Conservation (phyloP, 2,888 invertebrate genomes). For the Plusia festucae region DNA sequence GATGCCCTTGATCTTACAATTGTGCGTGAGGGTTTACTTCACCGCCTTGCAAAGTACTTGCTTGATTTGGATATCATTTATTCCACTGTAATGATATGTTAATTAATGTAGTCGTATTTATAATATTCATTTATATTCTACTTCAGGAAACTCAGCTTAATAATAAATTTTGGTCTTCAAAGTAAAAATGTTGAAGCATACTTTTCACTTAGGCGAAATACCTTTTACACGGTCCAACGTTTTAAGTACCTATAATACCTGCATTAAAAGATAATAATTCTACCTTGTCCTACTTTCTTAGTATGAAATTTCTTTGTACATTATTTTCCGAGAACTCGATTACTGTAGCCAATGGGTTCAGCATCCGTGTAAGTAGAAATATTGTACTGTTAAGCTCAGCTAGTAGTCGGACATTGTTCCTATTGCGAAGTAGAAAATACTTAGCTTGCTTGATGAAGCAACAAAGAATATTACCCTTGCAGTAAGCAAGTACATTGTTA, state of each 20-base stretch:
- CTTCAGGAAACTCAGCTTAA: not conserved
- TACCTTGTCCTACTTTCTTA: slow-evolving; percentile 8
- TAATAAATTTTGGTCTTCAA: not conserved
- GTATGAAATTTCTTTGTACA: slow-evolving; percentile 19
- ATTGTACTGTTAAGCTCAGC: not conserved
- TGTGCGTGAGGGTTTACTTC: not conserved
- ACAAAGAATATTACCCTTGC: not conserved
- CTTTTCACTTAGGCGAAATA: slow-evolving; percentile 25
- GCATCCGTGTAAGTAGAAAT: not conserved
- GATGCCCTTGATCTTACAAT: not conserved
- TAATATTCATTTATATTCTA: not conserved
- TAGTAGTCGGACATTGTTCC: not conserved
- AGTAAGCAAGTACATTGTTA: not conserved
- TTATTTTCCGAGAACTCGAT: not conserved
- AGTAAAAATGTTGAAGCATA: not conserved
- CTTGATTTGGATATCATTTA: not conserved
- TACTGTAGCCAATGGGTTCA: not conserved
- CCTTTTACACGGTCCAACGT: slow-evolving; percentile 10
- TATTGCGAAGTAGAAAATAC: not conserved
- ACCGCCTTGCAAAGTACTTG: not conserved
- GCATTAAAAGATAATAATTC: slow-evolving; percentile 8
- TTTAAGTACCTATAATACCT: slow-evolving; percentile 1
- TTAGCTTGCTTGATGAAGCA: not conserved
- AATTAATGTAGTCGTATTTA: not conserved
- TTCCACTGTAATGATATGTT: not conserved